Evolutionary conservation across 1,140 invertebrate genomes (phyloP).

Genomic region (Bombus difficillimus): DNA sequence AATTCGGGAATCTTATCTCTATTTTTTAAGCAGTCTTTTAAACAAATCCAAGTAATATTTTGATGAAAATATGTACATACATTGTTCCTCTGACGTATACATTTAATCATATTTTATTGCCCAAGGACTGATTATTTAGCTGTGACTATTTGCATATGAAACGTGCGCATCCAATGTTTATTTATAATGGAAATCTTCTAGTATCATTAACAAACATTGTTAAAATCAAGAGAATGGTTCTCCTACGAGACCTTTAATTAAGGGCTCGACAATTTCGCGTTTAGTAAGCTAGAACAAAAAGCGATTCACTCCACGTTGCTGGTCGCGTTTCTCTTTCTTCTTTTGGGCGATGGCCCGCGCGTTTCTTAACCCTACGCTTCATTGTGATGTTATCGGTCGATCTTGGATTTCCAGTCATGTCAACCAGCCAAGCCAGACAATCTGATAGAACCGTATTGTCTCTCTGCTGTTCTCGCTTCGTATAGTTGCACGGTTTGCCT

Average conservation of each 20-base stretch:
- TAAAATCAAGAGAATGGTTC: not conserved
- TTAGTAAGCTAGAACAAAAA: not conserved
- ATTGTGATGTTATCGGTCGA: conserved; percentile 58
- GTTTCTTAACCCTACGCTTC: conserved; percentile 35
- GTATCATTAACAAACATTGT: conserved; percentile 9
- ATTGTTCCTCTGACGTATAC: too few relatives aligned
- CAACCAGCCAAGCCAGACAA: conserved; percentile 57
- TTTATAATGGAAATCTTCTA: conserved; percentile 53
- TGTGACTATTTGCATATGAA: conserved; percentile 25
- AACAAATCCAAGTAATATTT: too few relatives aligned
- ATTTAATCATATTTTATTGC: not conserved
- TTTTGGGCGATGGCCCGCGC: not conserved
- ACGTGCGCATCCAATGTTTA: conserved; percentile 16
- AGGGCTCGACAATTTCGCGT: conserved; percentile 26
- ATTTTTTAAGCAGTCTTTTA: too few relatives aligned
- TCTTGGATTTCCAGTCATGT: conserved; percentile 68
- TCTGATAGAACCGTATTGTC: conserved; percentile 70
- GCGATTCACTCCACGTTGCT: not conserved
- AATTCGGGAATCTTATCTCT: too few relatives aligned
- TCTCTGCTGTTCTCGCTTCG: conserved; percentile 54
- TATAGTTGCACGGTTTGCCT: conserved; percentile 37
- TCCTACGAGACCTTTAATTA: conserved; percentile 35
- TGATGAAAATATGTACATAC: not conserved
- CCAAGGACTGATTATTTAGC: not conserved
- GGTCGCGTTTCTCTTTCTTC: not conserved